phyloP scores from a whole-genome alignment of 2,888 invertebrate species.

The Cistogaster globosa region DNA sequence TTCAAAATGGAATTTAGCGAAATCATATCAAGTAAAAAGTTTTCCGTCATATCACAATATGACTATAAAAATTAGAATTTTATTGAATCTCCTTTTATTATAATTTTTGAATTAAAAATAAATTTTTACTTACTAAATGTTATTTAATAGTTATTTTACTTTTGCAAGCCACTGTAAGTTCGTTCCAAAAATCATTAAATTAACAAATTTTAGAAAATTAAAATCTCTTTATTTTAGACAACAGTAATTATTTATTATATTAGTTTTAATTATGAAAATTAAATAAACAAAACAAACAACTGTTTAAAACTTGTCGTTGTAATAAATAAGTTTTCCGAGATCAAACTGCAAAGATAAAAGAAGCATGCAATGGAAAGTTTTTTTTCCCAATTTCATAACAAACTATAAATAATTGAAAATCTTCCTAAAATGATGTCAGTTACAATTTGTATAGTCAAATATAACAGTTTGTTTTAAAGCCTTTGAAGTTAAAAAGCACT shows the following conservation, averaged over 20 bases:
- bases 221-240: conserved; percentile 30
- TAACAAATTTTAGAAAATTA: background rate
- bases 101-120: too few species aligned
- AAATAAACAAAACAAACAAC: conserved; percentile 20
- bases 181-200: background rate
- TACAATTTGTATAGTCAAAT: conserved; percentile 40
- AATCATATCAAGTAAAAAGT: too few species aligned
- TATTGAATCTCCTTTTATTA: too few species aligned
- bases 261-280: conserved; percentile 36
- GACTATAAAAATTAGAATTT: too few species aligned
- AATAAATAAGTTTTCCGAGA: conserved; percentile 29
- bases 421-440: conserved; percentile 47
- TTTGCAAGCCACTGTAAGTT: background rate
- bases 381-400: conserved; percentile 16
- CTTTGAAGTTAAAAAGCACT: background rate
- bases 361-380: conserved; percentile 56
- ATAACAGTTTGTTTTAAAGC: conserved; percentile 20
- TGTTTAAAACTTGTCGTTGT: background rate
- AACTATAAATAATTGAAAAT: conserved; percentile 63
- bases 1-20: too few species aligned
- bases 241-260: conserved; percentile 30
- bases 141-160: background rate
- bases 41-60: too few species aligned
- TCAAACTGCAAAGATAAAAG: conserved; percentile 40
- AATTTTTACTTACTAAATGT: too few species aligned